phyloP scores from a whole-genome alignment of 2,113 vertebrate genomes.

The Alexandromys fortis region DNA sequence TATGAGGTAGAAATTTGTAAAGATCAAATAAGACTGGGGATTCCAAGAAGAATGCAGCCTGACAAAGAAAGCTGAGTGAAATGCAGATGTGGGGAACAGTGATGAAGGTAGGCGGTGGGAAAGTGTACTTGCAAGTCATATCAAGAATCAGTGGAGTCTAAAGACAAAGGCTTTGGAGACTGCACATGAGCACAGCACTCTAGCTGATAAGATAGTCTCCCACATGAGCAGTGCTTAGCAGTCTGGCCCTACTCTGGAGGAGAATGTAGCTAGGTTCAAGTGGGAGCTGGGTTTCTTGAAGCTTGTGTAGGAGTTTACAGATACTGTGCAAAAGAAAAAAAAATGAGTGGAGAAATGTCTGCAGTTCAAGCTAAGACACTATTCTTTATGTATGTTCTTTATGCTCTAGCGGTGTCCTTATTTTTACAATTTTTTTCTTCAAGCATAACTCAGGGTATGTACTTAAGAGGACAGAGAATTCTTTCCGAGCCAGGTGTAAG shows the following conservation, averaged over 20 bases:
- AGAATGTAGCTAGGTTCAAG: not conserved
- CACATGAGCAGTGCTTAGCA: not conserved
- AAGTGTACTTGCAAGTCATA: not conserved
- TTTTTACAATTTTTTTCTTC: not conserved
- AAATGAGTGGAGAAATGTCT: not conserved
- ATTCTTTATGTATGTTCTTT: not conserved
- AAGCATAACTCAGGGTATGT: not conserved
- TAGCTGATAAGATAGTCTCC: not conserved
- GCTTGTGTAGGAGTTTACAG: not conserved
- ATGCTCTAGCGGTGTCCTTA: not conserved
- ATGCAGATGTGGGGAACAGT: not conserved
- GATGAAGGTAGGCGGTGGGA: not conserved
- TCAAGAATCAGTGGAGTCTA: not conserved
- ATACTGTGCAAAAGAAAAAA: not conserved
- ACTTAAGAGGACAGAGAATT: not conserved
- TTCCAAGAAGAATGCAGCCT: not conserved
- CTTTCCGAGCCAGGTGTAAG: not conserved
- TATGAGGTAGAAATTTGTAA: not conserved
- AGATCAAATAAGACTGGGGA: not conserved
- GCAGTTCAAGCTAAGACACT: not conserved
- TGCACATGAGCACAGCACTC: not conserved
- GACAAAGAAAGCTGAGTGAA: not conserved
- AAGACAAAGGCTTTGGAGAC: not conserved
- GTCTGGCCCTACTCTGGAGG: not conserved
- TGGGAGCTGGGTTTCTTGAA: not conserved